phyloP scores from a whole-genome alignment of 2,113 vertebrate species.

The Pollachius pollachius region DNA sequence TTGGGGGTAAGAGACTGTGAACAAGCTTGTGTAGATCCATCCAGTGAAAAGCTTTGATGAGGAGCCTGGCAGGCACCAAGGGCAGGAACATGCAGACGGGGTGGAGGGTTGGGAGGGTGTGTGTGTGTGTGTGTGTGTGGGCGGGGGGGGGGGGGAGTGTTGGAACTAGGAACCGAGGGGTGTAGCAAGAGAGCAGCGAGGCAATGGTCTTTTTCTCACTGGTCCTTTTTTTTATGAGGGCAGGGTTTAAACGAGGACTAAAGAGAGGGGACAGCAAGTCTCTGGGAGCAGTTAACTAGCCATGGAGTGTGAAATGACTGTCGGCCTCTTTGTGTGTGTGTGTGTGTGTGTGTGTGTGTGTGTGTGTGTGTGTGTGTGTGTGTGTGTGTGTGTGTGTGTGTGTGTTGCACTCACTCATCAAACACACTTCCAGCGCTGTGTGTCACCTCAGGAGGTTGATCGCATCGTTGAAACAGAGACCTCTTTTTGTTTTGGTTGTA shows the following conservation, averaged over 20 bases:
- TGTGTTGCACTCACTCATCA: slow-evolving; percentile 23
- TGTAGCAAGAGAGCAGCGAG: not conserved
- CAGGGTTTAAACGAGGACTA: slow-evolving; percentile 28
- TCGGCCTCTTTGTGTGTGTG: slow-evolving; percentile 25
- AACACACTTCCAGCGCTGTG: slow-evolving; percentile 46
- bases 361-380: too few species aligned
- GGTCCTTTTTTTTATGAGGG: slow-evolving; percentile 35
- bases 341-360: too few species aligned
- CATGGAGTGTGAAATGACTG: slow-evolving; percentile 54
- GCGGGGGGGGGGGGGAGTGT: not conserved
- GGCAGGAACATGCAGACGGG: slow-evolving; percentile 25
- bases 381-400: too few species aligned
- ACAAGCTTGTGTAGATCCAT: slow-evolving; percentile 27
- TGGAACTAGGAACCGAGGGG: slow-evolving; percentile 14
- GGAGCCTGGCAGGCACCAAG: slow-evolving; percentile 31
- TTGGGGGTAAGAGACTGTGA: slow-evolving; percentile 45
- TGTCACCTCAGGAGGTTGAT: slow-evolving; percentile 30
- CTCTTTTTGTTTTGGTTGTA: slow-evolving; percentile 10
- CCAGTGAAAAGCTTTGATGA: slow-evolving; percentile 49
- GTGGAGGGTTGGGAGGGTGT: slow-evolving; percentile 23
- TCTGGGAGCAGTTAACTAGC: slow-evolving; percentile 51
- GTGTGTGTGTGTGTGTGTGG: too few species aligned
- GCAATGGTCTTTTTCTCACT: slow-evolving; percentile 44
- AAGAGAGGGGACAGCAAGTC: slow-evolving; percentile 17
- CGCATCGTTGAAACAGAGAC: slow-evolving; percentile 46